Percentiles rank a stretch among this genome's conserved stretches.
Evolutionary conservation across 1,140 invertebrate genomes (phyloP).

Genomic region (Tyrophagus putrescentiae): DNA sequence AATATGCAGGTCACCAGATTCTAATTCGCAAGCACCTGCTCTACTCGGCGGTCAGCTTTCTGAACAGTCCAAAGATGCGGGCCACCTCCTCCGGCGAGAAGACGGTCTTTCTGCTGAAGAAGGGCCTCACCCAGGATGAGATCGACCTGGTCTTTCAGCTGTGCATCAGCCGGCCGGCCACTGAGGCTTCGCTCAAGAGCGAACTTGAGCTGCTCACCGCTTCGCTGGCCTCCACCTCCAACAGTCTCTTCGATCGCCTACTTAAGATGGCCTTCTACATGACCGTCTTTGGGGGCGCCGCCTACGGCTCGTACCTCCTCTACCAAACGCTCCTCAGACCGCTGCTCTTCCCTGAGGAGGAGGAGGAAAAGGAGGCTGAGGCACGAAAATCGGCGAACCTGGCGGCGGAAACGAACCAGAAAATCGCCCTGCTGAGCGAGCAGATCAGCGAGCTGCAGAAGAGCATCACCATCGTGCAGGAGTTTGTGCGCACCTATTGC

Average conservation of each 20-base stretch:
- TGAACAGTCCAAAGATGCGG: slow-evolving; percentile 63
- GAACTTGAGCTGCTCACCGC: background rate
- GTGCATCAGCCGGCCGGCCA: background rate
- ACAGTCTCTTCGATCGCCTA: background rate
- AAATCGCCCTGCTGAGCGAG: slow-evolving; percentile 8
- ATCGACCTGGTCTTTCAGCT: slow-evolving; percentile 44
- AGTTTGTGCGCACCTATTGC: background rate
- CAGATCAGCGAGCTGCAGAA: background rate
- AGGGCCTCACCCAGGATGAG: slow-evolving; percentile 63
- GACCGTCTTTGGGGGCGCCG: slow-evolving; percentile 8
- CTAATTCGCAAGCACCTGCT: slow-evolving; percentile 37
- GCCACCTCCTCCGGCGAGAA: slow-evolving; percentile 55
- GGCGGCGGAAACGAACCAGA: background rate
- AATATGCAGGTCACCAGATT: background rate
- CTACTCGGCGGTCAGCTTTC: slow-evolving; percentile 65
- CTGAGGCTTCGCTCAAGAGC: background rate
- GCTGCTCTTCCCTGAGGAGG: too few species aligned
- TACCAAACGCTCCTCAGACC: slow-evolving; percentile 19
- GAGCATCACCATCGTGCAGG: background rate
- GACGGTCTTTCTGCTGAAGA: slow-evolving; percentile 57
- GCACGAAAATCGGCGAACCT: background rate
- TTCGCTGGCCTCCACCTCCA: background rate
- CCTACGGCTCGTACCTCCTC: slow-evolving; percentile 21
- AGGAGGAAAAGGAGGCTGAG: too few species aligned
- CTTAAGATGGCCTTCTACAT: background rate